Evolutionary conservation across 1,140 invertebrate species (phyloP).

Genomic region (Drosophila littoralis): DNA sequence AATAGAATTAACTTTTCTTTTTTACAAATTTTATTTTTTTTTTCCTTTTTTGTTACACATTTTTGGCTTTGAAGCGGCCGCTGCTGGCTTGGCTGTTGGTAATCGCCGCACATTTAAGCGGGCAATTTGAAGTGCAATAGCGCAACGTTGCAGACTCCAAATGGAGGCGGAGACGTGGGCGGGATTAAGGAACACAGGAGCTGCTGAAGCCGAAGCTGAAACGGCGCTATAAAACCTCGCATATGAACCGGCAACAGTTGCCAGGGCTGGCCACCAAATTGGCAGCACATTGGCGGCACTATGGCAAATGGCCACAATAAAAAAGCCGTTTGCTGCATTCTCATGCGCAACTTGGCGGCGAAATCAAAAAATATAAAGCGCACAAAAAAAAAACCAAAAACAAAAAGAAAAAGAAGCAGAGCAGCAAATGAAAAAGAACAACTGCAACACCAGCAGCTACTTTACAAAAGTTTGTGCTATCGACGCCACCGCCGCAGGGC

Average conservation of each 20-base stretch:
- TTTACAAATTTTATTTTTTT: slow-evolving; percentile 3
- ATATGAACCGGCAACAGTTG: slow-evolving; percentile 74
- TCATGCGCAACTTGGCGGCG: slow-evolving; percentile 76
- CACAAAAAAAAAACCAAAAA: not conserved
- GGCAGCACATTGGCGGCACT: slow-evolving; percentile 69
- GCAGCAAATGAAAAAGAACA: slow-evolving; percentile 13
- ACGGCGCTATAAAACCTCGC: slow-evolving; percentile 65
- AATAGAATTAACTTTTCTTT: slow-evolving; percentile 76
- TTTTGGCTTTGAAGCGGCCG: slow-evolving; percentile 47
- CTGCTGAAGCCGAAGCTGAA: slow-evolving; percentile 5
- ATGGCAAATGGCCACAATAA: slow-evolving; percentile 82
- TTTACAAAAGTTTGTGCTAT: slow-evolving; percentile 62
- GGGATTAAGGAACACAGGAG: slow-evolving; percentile 13
- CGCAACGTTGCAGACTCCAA: slow-evolving; percentile 40
- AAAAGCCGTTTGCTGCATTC: slow-evolving; percentile 82
- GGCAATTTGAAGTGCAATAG: slow-evolving; percentile 68
- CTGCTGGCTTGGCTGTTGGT: slow-evolving; percentile 59
- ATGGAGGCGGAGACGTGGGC: not conserved
- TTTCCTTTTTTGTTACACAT: slow-evolving; percentile 25
- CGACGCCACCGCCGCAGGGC: slow-evolving; percentile 60
- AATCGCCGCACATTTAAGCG: slow-evolving; percentile 78
- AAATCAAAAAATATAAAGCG: slow-evolving; percentile 54
- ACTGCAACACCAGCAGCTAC: slow-evolving; percentile 48
- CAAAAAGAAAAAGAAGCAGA: not conserved
- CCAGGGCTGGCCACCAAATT: slow-evolving; percentile 67